These are phyloP conservation scores for Phylloscopus trochiloides DNA, from an alignment of 2,113 vertebrate genomes.

Conservation along the genomic window DNA sequence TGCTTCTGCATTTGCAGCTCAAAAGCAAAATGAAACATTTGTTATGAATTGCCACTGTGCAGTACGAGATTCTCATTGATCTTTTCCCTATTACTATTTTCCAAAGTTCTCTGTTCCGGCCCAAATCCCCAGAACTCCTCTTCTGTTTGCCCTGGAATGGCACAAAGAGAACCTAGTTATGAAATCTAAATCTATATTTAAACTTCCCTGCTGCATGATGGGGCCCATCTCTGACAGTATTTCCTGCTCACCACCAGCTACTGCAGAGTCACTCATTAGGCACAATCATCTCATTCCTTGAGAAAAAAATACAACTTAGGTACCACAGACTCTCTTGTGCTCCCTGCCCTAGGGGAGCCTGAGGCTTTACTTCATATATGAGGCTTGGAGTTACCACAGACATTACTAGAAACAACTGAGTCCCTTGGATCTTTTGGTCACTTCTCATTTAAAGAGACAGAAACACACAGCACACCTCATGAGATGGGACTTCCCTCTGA, in stretches of 20 bases:
- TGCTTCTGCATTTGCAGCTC: neutral
- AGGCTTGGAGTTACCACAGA: neutral
- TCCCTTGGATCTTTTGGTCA: neutral
- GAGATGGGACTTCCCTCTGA: neutral
- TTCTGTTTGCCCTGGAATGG: neutral
- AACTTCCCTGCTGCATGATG: neutral
- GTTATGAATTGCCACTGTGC: neutral
- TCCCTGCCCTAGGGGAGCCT: neutral
- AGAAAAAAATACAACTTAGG: neutral
- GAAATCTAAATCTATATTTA: neutral
- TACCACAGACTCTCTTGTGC: neutral
- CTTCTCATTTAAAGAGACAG: neutral
- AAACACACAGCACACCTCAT: neutral
- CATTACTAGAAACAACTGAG: neutral
- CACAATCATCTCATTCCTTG: neutral
- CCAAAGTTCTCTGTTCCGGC: neutral
- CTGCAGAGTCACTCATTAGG: neutral
- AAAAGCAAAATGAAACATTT: neutral
- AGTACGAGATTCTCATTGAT: neutral
- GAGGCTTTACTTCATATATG: neutral
- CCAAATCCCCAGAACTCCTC: neutral
- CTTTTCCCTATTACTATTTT: neutral
- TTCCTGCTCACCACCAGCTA: neutral
- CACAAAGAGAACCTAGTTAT: neutral
- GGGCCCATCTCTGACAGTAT: neutral